phyloP scores from a whole-genome alignment of 2,797 vertebrate genomes.

The Petrocephalus schoutedeni region DNA sequence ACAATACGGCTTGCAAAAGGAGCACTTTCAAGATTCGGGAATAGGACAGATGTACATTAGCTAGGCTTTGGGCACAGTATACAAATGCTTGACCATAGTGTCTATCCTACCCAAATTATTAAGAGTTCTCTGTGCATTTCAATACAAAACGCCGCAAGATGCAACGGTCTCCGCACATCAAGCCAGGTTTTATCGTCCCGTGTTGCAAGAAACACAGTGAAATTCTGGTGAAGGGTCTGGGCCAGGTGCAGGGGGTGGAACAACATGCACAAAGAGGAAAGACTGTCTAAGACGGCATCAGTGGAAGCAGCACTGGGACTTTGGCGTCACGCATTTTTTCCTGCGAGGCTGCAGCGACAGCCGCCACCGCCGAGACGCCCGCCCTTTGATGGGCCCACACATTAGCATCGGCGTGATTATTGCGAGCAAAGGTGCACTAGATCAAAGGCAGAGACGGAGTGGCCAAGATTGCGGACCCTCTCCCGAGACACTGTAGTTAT shows the following conservation, averaged over 20 bases:
- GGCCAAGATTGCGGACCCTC: constrained; percentile 5
- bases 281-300: background rate
- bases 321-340: background rate
- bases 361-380: background rate
- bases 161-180: background rate
- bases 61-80: background rate
- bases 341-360: background rate
- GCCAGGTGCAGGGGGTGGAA: background rate
- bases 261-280: background rate
- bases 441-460: constrained; percentile 16
- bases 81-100: background rate
- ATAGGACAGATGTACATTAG: background rate
- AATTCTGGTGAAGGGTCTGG: background rate
- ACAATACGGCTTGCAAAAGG: background rate
- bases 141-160: background rate
- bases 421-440: background rate
- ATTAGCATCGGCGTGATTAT: background rate
- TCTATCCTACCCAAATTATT: background rate
- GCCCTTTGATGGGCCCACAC: background rate
- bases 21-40: background rate
- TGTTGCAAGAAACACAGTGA: background rate
- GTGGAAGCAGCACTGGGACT: background rate
- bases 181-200: background rate
- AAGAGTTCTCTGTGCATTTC: background rate
- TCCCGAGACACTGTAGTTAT: background rate